phyloP scores from a whole-genome alignment of 2,888 invertebrate species.

The Leptura quadrifasciata region DNA sequence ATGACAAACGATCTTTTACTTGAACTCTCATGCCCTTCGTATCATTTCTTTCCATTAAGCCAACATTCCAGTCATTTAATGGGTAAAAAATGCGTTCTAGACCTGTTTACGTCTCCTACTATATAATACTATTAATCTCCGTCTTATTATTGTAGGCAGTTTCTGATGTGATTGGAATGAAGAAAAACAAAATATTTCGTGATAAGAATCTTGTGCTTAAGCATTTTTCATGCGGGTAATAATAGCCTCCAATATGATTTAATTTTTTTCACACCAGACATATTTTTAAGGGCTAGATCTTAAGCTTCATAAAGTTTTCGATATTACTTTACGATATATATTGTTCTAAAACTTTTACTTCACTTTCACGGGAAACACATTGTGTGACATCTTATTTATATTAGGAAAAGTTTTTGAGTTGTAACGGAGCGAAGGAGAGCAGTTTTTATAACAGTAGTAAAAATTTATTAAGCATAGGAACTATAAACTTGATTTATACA shows the following conservation, averaged over 20 bases:
- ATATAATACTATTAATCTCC: slow-evolving; percentile 15
- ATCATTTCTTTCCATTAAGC: slow-evolving; percentile 6
- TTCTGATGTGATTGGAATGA: slow-evolving; percentile 3
- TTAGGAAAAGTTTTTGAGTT: slow-evolving; percentile 19
- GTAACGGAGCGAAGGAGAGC: background rate
- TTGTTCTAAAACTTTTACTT: slow-evolving; percentile 24
- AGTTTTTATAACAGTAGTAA: slow-evolving; percentile 12
- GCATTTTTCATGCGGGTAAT: background rate
- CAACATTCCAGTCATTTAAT: slow-evolving; percentile 1
- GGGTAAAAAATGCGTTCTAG: slow-evolving; percentile 9
- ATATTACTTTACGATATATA: background rate
- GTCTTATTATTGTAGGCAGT: slow-evolving; percentile 18
- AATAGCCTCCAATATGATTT: background rate
- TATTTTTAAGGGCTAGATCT: background rate
- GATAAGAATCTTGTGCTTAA: slow-evolving; percentile 1
- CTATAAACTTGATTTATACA: slow-evolving; percentile 32
- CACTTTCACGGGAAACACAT: slow-evolving; percentile 19
- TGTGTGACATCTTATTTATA: slow-evolving; percentile 31
- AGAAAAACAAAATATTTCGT: slow-evolving; percentile 31
- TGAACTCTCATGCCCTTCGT: background rate
- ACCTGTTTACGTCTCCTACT: slow-evolving; percentile 17
- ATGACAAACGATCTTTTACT: slow-evolving; percentile 7
- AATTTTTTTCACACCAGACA: no score
- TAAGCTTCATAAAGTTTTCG: background rate
- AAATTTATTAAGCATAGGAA: slow-evolving; percentile 23